Evolutionary conservation across 2,797 vertebrate genomes (phyloP).

Genomic region (Acrocephalus scirpaceus): DNA sequence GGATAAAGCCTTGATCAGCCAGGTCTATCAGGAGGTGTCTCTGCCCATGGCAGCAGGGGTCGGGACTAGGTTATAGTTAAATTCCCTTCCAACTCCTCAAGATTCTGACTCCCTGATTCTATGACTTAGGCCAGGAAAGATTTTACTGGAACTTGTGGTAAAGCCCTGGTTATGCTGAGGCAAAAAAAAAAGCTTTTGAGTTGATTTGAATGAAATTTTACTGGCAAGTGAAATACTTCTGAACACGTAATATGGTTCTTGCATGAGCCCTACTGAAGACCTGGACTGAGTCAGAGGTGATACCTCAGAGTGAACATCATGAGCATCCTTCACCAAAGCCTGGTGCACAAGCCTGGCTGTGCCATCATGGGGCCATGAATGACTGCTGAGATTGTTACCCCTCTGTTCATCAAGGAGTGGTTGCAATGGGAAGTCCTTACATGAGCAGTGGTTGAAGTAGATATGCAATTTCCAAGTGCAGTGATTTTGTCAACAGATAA

Average conservation of each 20-base stretch:
- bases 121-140: background rate
- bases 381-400: background rate
- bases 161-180: background rate
- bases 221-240: background rate
- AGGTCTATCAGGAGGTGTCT: background rate
- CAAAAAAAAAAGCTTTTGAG: background rate
- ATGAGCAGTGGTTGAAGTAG: background rate
- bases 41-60: background rate
- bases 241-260: background rate
- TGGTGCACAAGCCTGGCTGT: background rate
- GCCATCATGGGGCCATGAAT: no score
- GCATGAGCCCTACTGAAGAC: background rate
- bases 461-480: background rate
- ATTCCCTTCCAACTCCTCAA: background rate
- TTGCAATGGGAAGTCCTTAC: background rate
- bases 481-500: background rate
- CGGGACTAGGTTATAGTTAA: background rate
- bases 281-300: background rate
- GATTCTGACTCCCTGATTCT: background rate
- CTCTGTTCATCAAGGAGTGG: background rate
- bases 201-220: background rate
- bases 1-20: background rate
- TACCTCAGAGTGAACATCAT: background rate
- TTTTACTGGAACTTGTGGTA: background rate
- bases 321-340: background rate